Evolutionary conservation across 2,888 invertebrate species (phyloP), one percentile per base, ranked within the genome.

Genomic region (Tortricodes alternella): DNA sequence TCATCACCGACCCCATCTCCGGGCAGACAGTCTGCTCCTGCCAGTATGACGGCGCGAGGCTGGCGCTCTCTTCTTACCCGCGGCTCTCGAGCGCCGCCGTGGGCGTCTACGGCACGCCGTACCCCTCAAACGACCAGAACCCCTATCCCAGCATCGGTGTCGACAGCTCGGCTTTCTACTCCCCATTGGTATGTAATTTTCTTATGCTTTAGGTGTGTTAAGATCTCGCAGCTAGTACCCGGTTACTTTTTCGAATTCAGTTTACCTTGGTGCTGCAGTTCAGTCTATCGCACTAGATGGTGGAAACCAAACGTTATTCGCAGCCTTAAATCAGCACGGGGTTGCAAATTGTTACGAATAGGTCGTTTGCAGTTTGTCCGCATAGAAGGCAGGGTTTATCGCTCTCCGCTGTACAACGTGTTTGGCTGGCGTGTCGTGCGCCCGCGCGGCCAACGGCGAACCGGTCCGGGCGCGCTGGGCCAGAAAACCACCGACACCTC

Each of bases 21-120:
- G 97, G 97, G 27, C 97, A 97, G 87, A 96, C 96, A 51, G 96
- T 98, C 70, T 98, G 97, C 89, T 97, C 97, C 70, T 98, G 98
- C 89, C 97, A 97, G 84, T 97, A 97, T 88, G 97, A 97, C 86
- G 95, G 96, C 57, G 96, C 97, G 39, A 92, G 97, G 68, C 92
- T 97, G 65, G 96, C 97, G 49, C 93, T 97, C 62, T 93, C 95
- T 63, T 89, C 89, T 11, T 97, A 97, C 82, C 96, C 96, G 32
- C 92, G 97, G 65, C 92, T 95, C 67, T 93, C 94, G 61, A 93
- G 95, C 67, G 95, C 95, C 46, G 95, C 95, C 32, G 94, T 95
- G 49, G 94, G 94, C 46, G 95, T 96, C 69, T 97, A 97, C 83
- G 96, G 96, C 62, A 93, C 96, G 49, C 96, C 97, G 11, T 97